Percentiles rank a stretch among this genome's conserved stretches.
phyloP scores from a whole-genome alignment of 1,140 invertebrate genomes.

The Drosophila obscura region DNA sequence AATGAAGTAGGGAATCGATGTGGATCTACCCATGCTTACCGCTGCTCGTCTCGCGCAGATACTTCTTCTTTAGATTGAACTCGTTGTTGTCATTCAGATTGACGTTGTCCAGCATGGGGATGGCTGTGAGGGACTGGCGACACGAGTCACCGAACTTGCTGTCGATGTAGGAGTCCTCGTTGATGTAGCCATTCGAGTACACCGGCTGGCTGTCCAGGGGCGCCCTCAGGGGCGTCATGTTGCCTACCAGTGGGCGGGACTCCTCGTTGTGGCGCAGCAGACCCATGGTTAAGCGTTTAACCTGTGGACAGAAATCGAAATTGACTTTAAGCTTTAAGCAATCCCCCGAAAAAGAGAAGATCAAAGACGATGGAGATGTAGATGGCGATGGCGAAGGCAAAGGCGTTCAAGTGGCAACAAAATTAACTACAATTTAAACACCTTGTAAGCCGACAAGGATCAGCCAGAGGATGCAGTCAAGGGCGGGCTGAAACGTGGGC shows the following conservation, averaged over 20 bases:
- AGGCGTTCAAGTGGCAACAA: conserved; percentile 75
- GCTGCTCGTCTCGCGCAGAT: conserved; percentile 77
- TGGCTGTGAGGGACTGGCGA: conserved; percentile 75
- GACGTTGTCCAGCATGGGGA: conserved; percentile 76
- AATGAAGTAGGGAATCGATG: not conserved
- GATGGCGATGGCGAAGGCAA: conserved; percentile 18
- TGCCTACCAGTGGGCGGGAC: conserved; percentile 85
- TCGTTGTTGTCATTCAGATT: conserved; percentile 80
- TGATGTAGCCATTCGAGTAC: conserved; percentile 88
- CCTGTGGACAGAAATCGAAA: conserved; percentile 39
- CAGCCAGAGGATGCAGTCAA: conserved; percentile 40
- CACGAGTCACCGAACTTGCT: conserved; percentile 81
- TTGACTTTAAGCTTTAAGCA: conserved; percentile 29
- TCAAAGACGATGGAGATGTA: conserved; percentile 22
- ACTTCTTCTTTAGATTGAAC: conserved; percentile 79
- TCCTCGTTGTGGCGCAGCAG: conserved; percentile 84
- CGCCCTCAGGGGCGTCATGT: conserved; percentile 55
- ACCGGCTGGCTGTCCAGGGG: conserved; percentile 79
- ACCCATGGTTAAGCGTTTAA: conserved; percentile 80
- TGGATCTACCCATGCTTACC: conserved; percentile 45
- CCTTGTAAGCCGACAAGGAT: conserved; percentile 66
- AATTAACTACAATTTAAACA: conserved; percentile 82
- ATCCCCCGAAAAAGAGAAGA: conserved; percentile 15
- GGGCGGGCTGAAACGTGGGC: conserved; percentile 18
- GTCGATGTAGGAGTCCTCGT: conserved; percentile 87